Evolutionary conservation across 2,113 vertebrate species (phyloP).

Genomic region (Forbesichthys agassizii): DNA sequence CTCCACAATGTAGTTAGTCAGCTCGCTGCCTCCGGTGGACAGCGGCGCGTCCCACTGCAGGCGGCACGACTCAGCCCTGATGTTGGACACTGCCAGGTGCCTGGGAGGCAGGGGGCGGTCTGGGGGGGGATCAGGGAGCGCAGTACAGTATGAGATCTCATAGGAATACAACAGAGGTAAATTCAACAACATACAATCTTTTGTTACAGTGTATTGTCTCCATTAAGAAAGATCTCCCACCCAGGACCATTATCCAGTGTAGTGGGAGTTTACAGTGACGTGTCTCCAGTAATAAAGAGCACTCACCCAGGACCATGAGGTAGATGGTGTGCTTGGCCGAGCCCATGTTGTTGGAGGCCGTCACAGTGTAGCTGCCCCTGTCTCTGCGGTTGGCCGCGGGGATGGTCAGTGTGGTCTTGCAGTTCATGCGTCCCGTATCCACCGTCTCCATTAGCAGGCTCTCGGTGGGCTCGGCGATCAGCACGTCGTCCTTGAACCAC

Average conservation of each 20-base stretch:
- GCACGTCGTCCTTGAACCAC: conserved; percentile 91
- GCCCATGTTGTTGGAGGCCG: conserved; percentile 90
- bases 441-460: conserved; percentile 85
- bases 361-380: conserved; percentile 85
- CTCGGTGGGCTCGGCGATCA: conserved; percentile 81
- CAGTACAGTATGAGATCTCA: too few species aligned
- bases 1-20: conserved; percentile 95
- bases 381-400: conserved; percentile 80
- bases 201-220: too few species aligned
- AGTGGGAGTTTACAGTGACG: too few species aligned
- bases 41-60: conserved; percentile 89
- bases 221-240: too few species aligned
- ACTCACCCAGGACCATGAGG: conserved; percentile 88
- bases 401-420: conserved; percentile 83
- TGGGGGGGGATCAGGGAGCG: conserved; percentile 58
- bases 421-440: conserved; percentile 85
- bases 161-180: too few species aligned
- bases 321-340: conserved; percentile 81
- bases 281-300: background rate
- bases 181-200: too few species aligned
- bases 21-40: conserved; percentile 93
- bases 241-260: too few species aligned
- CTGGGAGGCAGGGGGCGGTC: conserved; percentile 94
- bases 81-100: conserved; percentile 87
- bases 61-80: conserved; percentile 90